Conservation (phyloP, 2,113 vertebrate genomes). For the Gorsachius goisagi region DNA sequence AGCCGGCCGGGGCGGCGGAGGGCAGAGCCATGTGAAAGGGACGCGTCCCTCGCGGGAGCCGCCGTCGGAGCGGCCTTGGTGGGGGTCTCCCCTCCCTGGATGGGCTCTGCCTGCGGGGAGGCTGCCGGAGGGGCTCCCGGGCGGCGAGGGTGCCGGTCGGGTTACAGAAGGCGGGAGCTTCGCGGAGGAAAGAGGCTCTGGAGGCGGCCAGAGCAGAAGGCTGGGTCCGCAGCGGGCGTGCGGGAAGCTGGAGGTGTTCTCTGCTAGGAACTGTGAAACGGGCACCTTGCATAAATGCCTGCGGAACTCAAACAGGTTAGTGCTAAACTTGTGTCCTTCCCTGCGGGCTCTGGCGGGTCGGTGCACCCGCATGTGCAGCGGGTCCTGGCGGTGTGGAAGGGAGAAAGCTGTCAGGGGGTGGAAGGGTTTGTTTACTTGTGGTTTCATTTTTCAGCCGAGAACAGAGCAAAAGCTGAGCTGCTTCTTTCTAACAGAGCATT, state of each 20-base stretch:
- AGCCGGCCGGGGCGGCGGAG: neutral
- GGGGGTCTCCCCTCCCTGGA: neutral
- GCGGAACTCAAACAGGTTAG: constrained; percentile 89
- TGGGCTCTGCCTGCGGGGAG: neutral
- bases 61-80: neutral
- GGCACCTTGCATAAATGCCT: constrained; percentile 74
- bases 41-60: neutral
- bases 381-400: too few species aligned
- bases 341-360: neutral
- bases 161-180: neutral
- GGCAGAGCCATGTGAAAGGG: neutral
- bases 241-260: neutral
- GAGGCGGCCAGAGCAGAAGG: neutral
- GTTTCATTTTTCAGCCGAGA: neutral
- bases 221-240: neutral
- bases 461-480: neutral
- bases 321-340: neutral
- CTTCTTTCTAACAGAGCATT: neutral
- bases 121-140: neutral
- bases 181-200: neutral
- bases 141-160: neutral
- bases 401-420: too few species aligned
- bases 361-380: too few species aligned
- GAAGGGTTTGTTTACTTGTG: neutral
- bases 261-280: neutral